A percentile compares a stretch with the other conserved stretches of the same genome.
Conservation (phyloP, 2,113 vertebrate genomes). For the Aphelocoma coerulescens region DNA sequence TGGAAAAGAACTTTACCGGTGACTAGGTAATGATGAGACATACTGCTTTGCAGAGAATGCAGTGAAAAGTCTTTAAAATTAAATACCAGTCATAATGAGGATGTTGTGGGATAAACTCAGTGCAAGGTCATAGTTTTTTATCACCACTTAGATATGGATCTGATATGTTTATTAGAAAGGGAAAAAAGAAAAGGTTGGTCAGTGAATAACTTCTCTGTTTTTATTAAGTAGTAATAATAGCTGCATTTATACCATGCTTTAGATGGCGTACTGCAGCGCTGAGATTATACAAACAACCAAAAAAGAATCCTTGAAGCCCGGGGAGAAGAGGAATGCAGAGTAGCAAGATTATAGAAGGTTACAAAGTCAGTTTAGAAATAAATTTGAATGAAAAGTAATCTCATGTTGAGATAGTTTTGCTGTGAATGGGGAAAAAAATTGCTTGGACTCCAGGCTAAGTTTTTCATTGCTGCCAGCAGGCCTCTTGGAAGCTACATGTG, state of each 20-base stretch:
- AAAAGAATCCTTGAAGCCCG: neutral
- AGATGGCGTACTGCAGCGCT: rapidly evolving
- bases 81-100: neutral
- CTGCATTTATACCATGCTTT: neutral
- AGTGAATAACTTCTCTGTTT: conserved; percentile 12
- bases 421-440: neutral
- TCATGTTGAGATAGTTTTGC: neutral
- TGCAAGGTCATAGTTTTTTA: neutral
- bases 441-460: neutral
- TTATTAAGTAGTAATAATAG: neutral
- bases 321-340: neutral
- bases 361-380: neutral
- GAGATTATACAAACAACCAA: neutral
- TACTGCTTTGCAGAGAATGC: neutral
- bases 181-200: neutral
- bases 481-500: neutral
- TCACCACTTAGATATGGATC: conserved; percentile 1
- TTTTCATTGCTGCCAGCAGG: neutral
- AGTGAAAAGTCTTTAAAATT: neutral
- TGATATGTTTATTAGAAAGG: conserved; percentile 13
- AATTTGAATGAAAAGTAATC: neutral
- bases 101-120: neutral
- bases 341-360: neutral
- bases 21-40: neutral
- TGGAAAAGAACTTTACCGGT: neutral